phyloP scores from a whole-genome alignment of 2,888 invertebrate species.

The Meteorus colon region DNA sequence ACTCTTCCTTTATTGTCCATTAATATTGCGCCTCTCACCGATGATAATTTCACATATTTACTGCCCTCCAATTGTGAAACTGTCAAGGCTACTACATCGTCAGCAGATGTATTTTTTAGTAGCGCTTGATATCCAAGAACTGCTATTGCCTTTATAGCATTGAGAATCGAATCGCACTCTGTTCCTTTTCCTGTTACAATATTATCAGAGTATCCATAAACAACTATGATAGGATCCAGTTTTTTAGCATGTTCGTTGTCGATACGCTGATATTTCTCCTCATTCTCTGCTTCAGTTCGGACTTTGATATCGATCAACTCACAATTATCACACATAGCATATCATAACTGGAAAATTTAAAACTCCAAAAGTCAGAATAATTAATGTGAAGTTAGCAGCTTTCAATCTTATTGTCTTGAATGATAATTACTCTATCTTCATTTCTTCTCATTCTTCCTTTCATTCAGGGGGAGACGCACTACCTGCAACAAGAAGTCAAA shows the following conservation, averaged over 20 bases:
- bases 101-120: conserved; percentile 49
- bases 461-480: conserved; percentile 56
- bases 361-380: background rate
- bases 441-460: background rate
- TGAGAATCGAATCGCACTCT: conserved; percentile 40
- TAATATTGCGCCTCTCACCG: conserved; percentile 57
- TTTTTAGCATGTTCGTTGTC: conserved; percentile 12
- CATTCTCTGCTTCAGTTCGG: background rate
- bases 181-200: conserved; percentile 27
- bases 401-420: background rate
- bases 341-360: conserved; percentile 24
- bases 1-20: conserved; percentile 51
- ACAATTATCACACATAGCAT: conserved; percentile 61
- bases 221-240: conserved; percentile 56
- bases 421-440: background rate
- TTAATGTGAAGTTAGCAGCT: background rate
- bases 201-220: conserved; percentile 56
- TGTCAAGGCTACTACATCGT: conserved; percentile 56
- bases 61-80: conserved; percentile 56
- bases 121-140: conserved; percentile 55
- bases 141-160: conserved; percentile 57
- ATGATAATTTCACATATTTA: conserved; percentile 41
- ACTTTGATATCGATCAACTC: conserved; percentile 56
- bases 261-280: background rate
- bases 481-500: conserved; percentile 53